Evolutionary conservation across 1,140 invertebrate species (phyloP).

Genomic region (Saccostrea glomerata): DNA sequence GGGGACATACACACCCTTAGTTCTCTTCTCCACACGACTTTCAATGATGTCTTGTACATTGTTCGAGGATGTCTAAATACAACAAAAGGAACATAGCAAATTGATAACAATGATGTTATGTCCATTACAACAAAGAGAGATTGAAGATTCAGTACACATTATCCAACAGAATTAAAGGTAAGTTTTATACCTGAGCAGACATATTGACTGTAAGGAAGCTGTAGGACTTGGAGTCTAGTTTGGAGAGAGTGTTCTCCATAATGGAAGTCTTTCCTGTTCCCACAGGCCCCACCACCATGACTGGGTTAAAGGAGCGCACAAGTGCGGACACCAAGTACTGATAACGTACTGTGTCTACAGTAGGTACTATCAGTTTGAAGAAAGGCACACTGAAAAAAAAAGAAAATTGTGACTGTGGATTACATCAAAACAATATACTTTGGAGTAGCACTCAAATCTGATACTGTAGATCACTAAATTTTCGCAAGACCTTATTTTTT

Average conservation of each 20-base stretch:
- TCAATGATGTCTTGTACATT: constrained; percentile 88
- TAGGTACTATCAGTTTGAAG: constrained; percentile 90
- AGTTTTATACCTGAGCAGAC: constrained; percentile 84
- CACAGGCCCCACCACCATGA: constrained; percentile 88
- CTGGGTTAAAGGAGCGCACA: constrained; percentile 83
- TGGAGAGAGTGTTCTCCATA: constrained; percentile 84
- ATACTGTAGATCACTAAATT: too few relatives aligned
- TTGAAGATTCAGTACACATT: too few relatives aligned
- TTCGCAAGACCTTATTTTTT: too few relatives aligned
- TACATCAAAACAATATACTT: neutral
- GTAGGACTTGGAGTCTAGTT: constrained; percentile 84
- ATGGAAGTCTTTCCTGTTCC: constrained; percentile 90
- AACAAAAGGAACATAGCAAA: too few relatives aligned
- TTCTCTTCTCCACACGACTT: constrained; percentile 89
- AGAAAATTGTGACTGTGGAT: neutral
- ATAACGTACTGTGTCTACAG: constrained; percentile 90
- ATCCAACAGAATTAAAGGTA: too few relatives aligned
- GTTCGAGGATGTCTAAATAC: constrained; percentile 85
- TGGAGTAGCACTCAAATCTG: too few relatives aligned
- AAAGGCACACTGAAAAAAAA: constrained; percentile 84
- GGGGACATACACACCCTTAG: constrained; percentile 89
- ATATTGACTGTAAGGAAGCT: constrained; percentile 88
- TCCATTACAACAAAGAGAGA: too few relatives aligned
- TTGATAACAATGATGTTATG: too few relatives aligned
- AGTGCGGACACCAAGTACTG: constrained; percentile 85